These are phyloP conservation scores for Cryptoprocta ferox DNA, from an alignment of 2,797 vertebrate genomes.

Conservation along the genomic window DNA sequence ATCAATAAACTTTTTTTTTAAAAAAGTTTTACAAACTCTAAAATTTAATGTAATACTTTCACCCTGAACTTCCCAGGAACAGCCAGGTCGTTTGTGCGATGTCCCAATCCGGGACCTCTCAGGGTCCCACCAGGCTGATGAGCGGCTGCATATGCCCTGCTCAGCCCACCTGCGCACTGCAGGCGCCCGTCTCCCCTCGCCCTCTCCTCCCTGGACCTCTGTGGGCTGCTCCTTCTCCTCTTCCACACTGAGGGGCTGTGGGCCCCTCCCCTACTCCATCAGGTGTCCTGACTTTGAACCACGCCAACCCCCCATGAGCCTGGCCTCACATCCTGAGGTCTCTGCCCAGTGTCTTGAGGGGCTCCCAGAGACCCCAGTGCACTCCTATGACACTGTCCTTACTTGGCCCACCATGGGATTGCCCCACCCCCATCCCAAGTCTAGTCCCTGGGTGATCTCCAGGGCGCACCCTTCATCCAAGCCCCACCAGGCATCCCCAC, in stretches of 20 bases:
- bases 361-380: too few relatives aligned
- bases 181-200: neutral
- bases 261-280: neutral
- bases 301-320: neutral
- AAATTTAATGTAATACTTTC: neutral
- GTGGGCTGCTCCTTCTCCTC: neutral
- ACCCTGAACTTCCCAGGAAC: neutral
- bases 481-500: fast-evolving
- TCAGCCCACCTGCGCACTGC: too few relatives aligned
- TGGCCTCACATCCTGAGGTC: neutral
- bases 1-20: too few relatives aligned
- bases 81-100: neutral
- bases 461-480: too few relatives aligned
- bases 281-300: neutral
- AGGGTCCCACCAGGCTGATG: neutral
- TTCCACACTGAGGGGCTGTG: neutral
- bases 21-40: neutral
- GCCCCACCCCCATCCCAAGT: neutral
- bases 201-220: neutral
- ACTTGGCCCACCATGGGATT: neutral
- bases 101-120: neutral
- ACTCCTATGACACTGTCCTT: neutral
- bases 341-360: neutral
- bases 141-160: neutral
- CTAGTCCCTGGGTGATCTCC: neutral